Percentiles rank a stretch among this genome's conserved stretches.
phyloP scores from a whole-genome alignment of 2,888 invertebrate genomes.

The Phaedon cochleariae region DNA sequence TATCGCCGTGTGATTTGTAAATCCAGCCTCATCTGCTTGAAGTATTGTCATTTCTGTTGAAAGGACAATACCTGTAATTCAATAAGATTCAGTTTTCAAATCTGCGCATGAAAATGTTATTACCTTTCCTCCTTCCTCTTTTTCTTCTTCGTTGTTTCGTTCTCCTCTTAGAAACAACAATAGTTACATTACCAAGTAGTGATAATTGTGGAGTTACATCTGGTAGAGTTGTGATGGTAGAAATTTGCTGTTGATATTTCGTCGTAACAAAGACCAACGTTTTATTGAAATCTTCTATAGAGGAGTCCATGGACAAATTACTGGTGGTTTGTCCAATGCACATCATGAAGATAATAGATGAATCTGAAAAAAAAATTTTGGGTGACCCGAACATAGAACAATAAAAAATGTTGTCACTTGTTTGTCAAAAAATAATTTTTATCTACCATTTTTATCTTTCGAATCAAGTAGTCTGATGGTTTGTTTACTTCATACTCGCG shows the following conservation, averaged over 20 bases:
- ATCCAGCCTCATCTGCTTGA: not conserved
- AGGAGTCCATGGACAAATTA: not conserved
- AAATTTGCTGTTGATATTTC: not conserved
- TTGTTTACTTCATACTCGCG: too few relatives aligned
- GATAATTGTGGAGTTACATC: too few relatives aligned
- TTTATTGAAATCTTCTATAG: not conserved
- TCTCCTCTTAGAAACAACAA: not conserved
- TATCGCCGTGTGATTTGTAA: not conserved
- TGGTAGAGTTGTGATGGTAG: too few relatives aligned
- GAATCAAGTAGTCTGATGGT: too few relatives aligned
- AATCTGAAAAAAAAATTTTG: not conserved
- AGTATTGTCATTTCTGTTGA: not conserved
- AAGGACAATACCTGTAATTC: slow-evolving; percentile 1
- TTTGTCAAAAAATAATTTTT: too few relatives aligned
- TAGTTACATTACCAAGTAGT: not conserved
- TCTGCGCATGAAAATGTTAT: not conserved
- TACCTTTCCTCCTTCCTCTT: slow-evolving; percentile 20
- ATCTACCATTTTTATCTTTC: too few relatives aligned
- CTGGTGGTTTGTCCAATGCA: not conserved
- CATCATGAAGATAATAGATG: not conserved
- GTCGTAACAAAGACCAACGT: not conserved
- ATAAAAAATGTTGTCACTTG: not conserved
- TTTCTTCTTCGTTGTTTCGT: slow-evolving; percentile 20
- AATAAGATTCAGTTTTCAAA: not conserved
- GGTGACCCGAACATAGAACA: too few relatives aligned